Evolutionary conservation across 2,888 invertebrate genomes (phyloP), one percentile per base, ranked within the genome.

Genomic region (Iselma pallidipennis): DNA sequence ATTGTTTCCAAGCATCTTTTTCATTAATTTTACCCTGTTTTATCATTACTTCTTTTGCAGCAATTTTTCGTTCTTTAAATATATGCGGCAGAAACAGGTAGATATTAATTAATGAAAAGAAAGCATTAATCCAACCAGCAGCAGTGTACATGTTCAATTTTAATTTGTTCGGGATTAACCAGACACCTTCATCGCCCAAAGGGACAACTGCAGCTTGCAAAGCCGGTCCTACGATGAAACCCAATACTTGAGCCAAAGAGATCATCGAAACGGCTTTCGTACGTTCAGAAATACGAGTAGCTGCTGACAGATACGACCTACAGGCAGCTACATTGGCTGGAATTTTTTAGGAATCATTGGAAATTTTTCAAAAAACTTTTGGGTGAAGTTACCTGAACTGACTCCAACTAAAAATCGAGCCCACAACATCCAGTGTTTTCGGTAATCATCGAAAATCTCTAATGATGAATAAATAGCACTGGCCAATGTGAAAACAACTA

Each of bases 81-180:
- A 88, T 83, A 69, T 85, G 85, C 0, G 94, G 94, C 74, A 92
- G 81, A 75, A 93, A 91, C 64, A 93, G 83, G 57, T 86, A 72
- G 59, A 93, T 85, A 82, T 94, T 94, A 49, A 89, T 61, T 6
- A 90, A 71, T 12, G 92, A 91, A 74, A 94, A 84, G 23, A 89
- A 66, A 2, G 91, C 92, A 80, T 94, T 94, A 72, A 92, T 88
- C 94, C 94, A 94, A 4, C 92, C 94, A 2, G 91, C 86, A 9
- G 92, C 91, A 0, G 94, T 94, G 82, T 91, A 95, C 94, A 95
- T 94, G 80, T 94, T 91, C 49, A 94, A 82, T 49, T 88, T 86
- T 49, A 92, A 77, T 45, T 77, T 78, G 7, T 86, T 82, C 61
- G 80, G 76, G n/a, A 86, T 78, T 29, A 88, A 64, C 64, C 80